These are phyloP conservation scores for Apeira syringaria DNA, from an alignment of 2,888 invertebrate species.

Conservation along the genomic window DNA sequence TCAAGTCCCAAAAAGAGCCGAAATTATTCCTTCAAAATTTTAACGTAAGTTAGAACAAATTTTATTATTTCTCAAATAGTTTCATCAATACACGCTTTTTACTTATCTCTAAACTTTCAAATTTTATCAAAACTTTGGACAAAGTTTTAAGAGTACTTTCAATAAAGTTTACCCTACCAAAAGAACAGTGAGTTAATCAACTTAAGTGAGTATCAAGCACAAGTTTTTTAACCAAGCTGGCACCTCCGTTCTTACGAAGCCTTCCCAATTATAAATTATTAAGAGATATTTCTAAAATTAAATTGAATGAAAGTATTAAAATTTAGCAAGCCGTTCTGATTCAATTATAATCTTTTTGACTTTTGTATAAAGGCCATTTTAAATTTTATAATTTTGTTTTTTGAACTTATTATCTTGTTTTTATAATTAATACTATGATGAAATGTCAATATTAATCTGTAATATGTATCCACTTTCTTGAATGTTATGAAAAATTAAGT, in stretches of 20 bases:
- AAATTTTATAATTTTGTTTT: not conserved
- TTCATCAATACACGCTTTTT: no score
- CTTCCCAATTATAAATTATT: conserved; percentile 20
- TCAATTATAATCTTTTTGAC: conserved; percentile 25
- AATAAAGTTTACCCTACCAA: conserved; percentile 2
- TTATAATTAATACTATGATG: no score
- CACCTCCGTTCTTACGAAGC: conserved; percentile 9
- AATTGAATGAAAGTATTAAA: no score
- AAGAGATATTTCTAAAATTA: conserved; percentile 11
- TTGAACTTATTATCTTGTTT: no score
- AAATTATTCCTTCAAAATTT: no score
- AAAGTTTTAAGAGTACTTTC: not conserved
- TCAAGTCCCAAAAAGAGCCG: no score
- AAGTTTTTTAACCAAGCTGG: conserved; percentile 19
- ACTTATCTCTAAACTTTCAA: no score
- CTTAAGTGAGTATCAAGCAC: conserved; percentile 7
- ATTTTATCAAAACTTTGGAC: not conserved
- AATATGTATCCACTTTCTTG: no score
- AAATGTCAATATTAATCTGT: no score
- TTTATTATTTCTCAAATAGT: no score
- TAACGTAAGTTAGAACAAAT: no score
- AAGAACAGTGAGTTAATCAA: conserved; percentile 13
- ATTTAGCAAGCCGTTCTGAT: conserved; percentile 19
- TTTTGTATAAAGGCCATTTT: conserved; percentile 1
- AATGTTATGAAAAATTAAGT: no score